These are phyloP conservation scores for Stenurella melanura DNA, from an alignment of 2,888 invertebrate genomes.

Conservation along the genomic window DNA sequence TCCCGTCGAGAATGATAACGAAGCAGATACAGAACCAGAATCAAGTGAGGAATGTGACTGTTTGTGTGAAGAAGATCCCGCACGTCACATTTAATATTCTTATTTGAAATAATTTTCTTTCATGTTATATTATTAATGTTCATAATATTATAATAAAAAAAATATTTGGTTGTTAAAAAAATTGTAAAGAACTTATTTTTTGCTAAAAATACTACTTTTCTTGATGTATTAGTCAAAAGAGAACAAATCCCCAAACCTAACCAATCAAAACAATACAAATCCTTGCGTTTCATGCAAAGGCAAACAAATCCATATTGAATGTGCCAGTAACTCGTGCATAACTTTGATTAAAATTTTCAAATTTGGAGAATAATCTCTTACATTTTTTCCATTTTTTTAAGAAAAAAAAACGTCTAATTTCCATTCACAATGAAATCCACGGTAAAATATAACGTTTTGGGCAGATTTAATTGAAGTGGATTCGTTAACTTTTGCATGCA, in stretches of 20 bases:
- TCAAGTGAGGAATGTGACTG: not conserved
- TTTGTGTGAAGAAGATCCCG: slow-evolving; percentile 10
- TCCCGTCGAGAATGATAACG: not conserved
- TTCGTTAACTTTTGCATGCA: not conserved
- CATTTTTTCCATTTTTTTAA: too few species aligned
- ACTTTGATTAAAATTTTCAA: not conserved
- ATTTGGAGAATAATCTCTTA: not conserved
- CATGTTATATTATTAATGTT: not conserved
- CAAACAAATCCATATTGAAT: too few species aligned
- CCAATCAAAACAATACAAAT: too few species aligned
- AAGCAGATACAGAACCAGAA: not conserved
- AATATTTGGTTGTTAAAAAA: not conserved
- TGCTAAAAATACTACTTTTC: too few species aligned
- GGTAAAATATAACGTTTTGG: not conserved
- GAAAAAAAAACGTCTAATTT: not conserved
- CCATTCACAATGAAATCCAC: not conserved
- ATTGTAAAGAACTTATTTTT: too few species aligned
- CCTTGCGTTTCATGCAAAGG: too few species aligned
- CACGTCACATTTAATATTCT: not conserved
- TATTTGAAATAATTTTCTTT: not conserved
- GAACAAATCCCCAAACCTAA: too few species aligned
- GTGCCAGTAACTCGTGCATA: too few species aligned
- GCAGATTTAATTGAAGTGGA: not conserved
- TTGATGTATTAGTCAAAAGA: too few species aligned
- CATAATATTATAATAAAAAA: not conserved